These are phyloP conservation scores for Psittacula derbiana DNA, from an alignment of 2,797 vertebrate genomes.

Conservation along the genomic window DNA sequence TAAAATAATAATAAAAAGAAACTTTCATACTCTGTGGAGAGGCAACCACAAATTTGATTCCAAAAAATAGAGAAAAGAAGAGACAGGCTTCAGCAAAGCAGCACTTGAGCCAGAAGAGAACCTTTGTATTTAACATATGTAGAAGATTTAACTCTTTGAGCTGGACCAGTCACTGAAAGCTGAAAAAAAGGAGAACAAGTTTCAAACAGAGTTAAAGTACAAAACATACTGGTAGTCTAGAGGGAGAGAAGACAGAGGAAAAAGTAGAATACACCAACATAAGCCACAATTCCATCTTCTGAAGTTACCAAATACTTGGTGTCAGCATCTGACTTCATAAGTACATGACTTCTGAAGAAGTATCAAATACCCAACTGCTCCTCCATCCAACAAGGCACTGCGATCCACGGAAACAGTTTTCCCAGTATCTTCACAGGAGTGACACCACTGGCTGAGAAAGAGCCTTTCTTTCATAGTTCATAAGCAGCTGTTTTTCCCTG, in stretches of 20 bases:
- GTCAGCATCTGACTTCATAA: background rate
- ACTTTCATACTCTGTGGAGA: conserved; percentile 15
- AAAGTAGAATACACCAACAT: background rate
- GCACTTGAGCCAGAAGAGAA: background rate
- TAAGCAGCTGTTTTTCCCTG: background rate
- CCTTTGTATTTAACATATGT: background rate
- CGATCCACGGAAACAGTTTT: background rate
- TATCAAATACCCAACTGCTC: background rate
- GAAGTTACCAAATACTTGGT: background rate
- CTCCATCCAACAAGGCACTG: background rate
- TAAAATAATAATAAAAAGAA: conserved; percentile 65
- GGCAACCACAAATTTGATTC: conserved; percentile 42
- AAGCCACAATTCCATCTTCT: background rate
- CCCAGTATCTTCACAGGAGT: background rate
- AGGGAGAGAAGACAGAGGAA: background rate
- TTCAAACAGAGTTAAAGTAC: background rate
- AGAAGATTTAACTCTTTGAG: background rate
- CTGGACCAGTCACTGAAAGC: background rate
- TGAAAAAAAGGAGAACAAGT: background rate
- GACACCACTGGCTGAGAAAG: background rate
- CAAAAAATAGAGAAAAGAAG: background rate
- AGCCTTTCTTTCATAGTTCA: background rate
- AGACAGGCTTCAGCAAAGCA: background rate
- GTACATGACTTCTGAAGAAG: background rate
- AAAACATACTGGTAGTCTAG: background rate